Evolutionary conservation across 2,797 vertebrate genomes (phyloP).

Genomic region (Crocidura indochinensis): DNA sequence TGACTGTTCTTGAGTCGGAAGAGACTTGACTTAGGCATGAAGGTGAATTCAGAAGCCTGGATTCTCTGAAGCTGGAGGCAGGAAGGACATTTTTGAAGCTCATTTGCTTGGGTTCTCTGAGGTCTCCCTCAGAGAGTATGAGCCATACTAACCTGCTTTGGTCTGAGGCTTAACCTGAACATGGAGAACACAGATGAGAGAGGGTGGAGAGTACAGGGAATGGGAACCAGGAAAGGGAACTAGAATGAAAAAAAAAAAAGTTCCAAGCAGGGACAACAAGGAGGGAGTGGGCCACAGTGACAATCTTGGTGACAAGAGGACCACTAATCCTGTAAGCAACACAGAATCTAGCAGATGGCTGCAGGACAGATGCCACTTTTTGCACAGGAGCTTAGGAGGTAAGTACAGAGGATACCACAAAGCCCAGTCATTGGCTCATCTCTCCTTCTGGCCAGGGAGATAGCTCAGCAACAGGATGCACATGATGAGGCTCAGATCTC

Average conservation of each 20-base stretch:
- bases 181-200: conserved; percentile 7
- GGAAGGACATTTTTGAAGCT: too few species aligned
- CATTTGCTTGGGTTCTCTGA: neutral
- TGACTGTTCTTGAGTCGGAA: conserved; percentile 35
- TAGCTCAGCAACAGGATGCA: too few species aligned
- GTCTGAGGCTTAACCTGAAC: neutral
- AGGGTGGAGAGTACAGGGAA: neutral
- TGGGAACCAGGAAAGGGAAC: neutral
- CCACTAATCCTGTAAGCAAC: neutral
- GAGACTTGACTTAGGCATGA: too few species aligned
- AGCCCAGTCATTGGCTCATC: neutral
- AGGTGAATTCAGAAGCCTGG: neutral
- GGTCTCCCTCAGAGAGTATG: neutral
- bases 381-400: neutral
- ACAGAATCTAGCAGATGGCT: neutral
- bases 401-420: neutral
- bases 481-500: too few species aligned
- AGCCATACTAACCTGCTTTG: neutral
- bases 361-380: too few species aligned
- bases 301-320: neutral
- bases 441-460: neutral
- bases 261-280: rapidly evolving
- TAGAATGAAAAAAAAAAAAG: neutral
- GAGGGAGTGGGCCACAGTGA: neutral
- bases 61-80: neutral